These are phyloP conservation scores for Acropora tenuis DNA, from an alignment of 64 coral and sea anemone species.

Conservation along the genomic window DNA sequence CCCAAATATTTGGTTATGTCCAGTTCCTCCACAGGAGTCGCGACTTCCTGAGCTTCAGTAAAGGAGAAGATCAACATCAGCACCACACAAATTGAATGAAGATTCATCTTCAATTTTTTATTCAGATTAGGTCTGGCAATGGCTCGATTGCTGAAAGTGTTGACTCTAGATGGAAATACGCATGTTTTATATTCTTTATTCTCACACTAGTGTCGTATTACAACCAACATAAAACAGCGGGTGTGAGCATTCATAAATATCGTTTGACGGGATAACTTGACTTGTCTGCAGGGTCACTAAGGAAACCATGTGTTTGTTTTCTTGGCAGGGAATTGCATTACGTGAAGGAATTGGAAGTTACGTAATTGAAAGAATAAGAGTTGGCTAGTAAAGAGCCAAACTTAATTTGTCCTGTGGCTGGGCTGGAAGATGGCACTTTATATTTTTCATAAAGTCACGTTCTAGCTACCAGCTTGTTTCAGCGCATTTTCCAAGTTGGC, in stretches of 20 bases:
- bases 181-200: neutral
- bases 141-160: neutral
- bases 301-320: conserved; percentile 1
- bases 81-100: neutral
- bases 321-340: conserved; percentile 5
- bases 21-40: neutral
- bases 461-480: conserved; percentile 5
- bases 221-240: neutral
- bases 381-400: neutral
- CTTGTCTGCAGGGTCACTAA: neutral
- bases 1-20: neutral
- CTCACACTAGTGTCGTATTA: neutral
- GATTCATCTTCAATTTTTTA: conserved; percentile 7
- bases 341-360: conserved; percentile 2
- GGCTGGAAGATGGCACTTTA: conserved; percentile 3
- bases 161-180: neutral
- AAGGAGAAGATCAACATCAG: conserved; percentile 4
- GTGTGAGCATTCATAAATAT: neutral
- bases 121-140: conserved; percentile 1
- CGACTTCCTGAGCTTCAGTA: neutral
- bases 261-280: neutral
- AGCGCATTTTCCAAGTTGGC: neutral
- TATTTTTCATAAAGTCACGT: conserved; percentile 6
- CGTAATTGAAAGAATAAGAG: conserved; percentile 3
- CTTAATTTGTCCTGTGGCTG: too few species aligned